These are phyloP conservation scores for Microtus richardsoni DNA, from an alignment of 2,113 vertebrate species.

Conservation along the genomic window DNA sequence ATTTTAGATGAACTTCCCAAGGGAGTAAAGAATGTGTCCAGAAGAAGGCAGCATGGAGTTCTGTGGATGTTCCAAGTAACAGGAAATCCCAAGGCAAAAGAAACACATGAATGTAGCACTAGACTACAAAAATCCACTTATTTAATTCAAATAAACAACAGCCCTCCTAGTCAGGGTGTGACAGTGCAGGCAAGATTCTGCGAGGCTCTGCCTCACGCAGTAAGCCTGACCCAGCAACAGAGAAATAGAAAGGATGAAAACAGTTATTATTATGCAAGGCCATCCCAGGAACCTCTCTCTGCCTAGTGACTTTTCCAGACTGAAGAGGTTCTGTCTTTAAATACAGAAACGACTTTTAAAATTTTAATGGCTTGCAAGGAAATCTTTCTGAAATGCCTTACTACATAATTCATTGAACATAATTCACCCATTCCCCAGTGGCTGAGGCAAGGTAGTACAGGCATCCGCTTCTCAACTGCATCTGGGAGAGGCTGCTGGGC, in stretches of 20 bases:
- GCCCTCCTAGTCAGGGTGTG: background rate
- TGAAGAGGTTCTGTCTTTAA: conserved; percentile 19
- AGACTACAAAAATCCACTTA: background rate
- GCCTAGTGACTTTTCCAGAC: conserved; percentile 31
- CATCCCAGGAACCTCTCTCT: background rate
- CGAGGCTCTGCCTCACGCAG: background rate
- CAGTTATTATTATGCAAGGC: background rate
- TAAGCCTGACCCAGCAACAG: background rate
- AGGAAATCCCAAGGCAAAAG: background rate
- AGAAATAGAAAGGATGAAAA: background rate
- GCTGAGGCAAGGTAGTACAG: background rate
- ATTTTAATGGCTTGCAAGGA: conserved; percentile 31
- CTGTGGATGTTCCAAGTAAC: background rate
- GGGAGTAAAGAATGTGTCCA: background rate
- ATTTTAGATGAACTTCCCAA: background rate
- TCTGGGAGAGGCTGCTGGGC: background rate
- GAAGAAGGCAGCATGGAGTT: background rate
- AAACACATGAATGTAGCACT: background rate
- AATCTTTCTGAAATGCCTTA: conserved; percentile 60
- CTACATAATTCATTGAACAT: conserved; percentile 41
- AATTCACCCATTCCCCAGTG: background rate
- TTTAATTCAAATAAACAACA: conserved; percentile 12
- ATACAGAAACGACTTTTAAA: conserved; percentile 64
- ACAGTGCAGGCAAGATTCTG: background rate
- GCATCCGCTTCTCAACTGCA: background rate